A percentile compares a stretch with the other conserved stretches of the same genome.
Evolutionary conservation across 2,888 invertebrate genomes (phyloP).

Genomic region (Nephrotoma guestfalica): DNA sequence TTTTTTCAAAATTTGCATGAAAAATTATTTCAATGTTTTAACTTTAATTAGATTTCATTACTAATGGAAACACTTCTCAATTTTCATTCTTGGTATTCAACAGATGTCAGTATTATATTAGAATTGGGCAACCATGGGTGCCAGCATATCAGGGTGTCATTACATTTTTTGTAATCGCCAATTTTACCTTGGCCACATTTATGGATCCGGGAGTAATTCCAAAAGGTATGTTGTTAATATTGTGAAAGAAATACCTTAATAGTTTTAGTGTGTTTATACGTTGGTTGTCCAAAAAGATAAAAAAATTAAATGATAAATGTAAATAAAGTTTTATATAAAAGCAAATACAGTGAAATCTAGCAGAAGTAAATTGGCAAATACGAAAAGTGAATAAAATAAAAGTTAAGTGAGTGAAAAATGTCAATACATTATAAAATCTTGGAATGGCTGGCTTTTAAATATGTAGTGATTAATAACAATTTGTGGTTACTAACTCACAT

Average conservation of each 20-base stretch:
- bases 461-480: too few species aligned
- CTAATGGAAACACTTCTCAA: not conserved
- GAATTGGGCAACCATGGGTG: constrained; percentile 70
- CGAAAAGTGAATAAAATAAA: not conserved
- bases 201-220: constrained; percentile 99
- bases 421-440: not conserved
- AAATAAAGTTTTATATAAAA: not conserved
- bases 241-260: not conserved
- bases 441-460: too few species aligned
- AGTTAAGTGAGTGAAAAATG: not conserved
- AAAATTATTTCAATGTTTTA: not conserved
- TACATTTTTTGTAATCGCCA: constrained; percentile 93
- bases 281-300: not conserved
- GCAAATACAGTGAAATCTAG: not conserved
- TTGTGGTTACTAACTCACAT: too few species aligned
- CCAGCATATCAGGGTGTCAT: constrained; percentile 87
- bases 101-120: constrained; percentile 76
- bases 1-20: not conserved
- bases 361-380: not conserved
- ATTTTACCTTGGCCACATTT: constrained; percentile 97
- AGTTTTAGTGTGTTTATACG: not conserved
- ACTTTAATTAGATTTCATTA: not conserved
- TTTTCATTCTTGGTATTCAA: constrained; percentile 24
- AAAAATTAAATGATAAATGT: not conserved
- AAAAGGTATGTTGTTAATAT: constrained; percentile 53